A percentile compares a stretch with the other conserved stretches of the same genome.
Evolutionary conservation across 2,888 invertebrate species (phyloP).

Genomic region (Cantharis flavilabris): DNA sequence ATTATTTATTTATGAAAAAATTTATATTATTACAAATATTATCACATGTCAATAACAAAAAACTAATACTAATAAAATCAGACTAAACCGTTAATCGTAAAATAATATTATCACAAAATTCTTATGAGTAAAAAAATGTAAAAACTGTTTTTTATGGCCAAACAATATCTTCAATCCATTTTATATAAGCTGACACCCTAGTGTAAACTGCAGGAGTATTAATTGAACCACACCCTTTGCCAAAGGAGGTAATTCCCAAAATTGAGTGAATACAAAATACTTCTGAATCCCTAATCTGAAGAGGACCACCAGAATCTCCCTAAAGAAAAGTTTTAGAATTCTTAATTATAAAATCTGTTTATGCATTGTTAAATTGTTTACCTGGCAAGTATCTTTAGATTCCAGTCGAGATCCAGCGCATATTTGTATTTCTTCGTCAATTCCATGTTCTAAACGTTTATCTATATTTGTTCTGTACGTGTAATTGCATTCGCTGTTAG

Average conservation of each 20-base stretch:
- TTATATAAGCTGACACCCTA: constrained; percentile 55
- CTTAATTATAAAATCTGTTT: too few relatives aligned
- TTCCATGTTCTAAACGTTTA: constrained; percentile 48
- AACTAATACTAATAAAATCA: too few relatives aligned
- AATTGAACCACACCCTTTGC: constrained; percentile 50
- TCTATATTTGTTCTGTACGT: neutral
- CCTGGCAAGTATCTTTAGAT: constrained; percentile 58
- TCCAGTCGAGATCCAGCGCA: constrained; percentile 58
- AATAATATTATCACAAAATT: too few relatives aligned
- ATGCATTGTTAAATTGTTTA: neutral
- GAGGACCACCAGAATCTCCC: constrained; percentile 69
- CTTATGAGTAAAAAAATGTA: too few relatives aligned
- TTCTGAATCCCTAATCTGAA: constrained; percentile 48
- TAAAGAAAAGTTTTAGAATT: constrained; percentile 40
- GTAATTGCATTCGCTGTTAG: constrained; percentile 45
- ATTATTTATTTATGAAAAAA: too few relatives aligned
- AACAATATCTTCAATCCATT: constrained; percentile 59
- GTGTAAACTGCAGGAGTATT: constrained; percentile 58
- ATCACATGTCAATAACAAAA: too few relatives aligned
- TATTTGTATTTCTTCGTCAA: constrained; percentile 55
- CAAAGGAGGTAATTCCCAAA: neutral
- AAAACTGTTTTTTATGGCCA: constrained; percentile 47
- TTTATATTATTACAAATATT: too few relatives aligned
- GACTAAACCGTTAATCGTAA: too few relatives aligned
- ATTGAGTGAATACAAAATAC: constrained; percentile 54